phyloP scores from a whole-genome alignment of 1,140 invertebrate species.

The Cepaea nemoralis region DNA sequence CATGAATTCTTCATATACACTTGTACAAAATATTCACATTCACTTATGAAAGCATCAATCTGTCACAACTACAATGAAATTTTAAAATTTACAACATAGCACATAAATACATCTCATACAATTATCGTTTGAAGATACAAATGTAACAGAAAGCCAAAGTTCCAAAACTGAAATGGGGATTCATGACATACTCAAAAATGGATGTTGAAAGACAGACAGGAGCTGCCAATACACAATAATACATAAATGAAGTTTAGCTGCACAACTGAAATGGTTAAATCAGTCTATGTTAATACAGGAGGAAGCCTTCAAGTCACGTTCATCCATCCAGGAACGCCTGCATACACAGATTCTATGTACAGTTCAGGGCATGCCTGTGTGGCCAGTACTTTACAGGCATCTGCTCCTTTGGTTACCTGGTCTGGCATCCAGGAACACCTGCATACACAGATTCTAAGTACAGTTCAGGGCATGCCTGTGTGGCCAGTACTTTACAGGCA shows the following conservation, averaged over 20 bases:
- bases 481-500: no score
- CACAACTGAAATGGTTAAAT: background rate
- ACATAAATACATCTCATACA: background rate
- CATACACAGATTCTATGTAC: no score
- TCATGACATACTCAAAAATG: background rate
- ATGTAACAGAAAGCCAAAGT: background rate
- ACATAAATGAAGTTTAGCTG: background rate
- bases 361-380: no score
- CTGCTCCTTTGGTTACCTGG: no score
- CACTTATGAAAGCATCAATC: background rate
- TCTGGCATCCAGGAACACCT: no score
- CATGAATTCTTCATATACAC: background rate
- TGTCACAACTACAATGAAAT: background rate
- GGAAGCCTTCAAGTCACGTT: no score
- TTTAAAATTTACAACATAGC: background rate
- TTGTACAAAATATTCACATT: background rate
- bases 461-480: no score
- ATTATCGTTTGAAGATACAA: background rate
- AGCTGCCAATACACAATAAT: background rate
- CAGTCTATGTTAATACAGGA: no score
- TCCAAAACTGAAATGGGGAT: background rate
- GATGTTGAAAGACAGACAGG: background rate
- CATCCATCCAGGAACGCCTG: no score
- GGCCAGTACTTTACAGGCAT: no score
- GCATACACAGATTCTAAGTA: no score